phyloP scores from a whole-genome alignment of 1,140 invertebrate species.

The Sipha flava region DNA sequence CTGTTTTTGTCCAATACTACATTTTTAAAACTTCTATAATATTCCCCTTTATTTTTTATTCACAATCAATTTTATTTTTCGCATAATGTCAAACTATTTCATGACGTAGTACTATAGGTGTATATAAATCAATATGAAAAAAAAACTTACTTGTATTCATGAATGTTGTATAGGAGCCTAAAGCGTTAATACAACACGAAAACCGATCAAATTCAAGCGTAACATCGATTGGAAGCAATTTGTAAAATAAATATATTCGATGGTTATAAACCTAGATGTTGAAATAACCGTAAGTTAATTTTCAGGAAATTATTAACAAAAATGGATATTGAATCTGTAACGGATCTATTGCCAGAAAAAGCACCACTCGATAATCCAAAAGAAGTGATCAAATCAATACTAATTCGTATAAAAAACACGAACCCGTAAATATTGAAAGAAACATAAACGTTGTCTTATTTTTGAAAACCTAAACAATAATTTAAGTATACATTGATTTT shows the following conservation, averaged over 20 bases:
- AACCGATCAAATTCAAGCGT: not conserved
- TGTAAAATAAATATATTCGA: not conserved
- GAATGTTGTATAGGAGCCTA: not conserved
- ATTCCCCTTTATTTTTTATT: too few relatives aligned
- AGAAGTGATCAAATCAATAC: not conserved
- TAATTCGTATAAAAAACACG: not conserved
- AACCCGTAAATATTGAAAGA: too few relatives aligned
- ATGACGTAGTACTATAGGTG: too few relatives aligned
- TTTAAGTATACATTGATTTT: not conserved
- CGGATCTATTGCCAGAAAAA: not conserved
- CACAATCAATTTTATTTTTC: too few relatives aligned
- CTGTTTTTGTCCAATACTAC: too few relatives aligned
- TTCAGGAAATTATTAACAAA: conserved; percentile 1
- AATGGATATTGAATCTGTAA: conserved; percentile 15
- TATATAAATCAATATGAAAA: too few relatives aligned
- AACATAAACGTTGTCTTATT: too few relatives aligned
- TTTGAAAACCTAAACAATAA: too few relatives aligned
- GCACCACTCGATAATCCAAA: not conserved
- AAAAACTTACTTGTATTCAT: too few relatives aligned
- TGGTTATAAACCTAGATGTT: not conserved
- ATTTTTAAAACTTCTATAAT: too few relatives aligned
- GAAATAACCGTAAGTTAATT: not conserved
- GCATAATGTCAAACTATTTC: too few relatives aligned
- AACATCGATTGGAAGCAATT: not conserved
- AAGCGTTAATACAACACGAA: not conserved